Conservation (phyloP, 2,113 vertebrate genomes). For the Aythya baeri region DNA sequence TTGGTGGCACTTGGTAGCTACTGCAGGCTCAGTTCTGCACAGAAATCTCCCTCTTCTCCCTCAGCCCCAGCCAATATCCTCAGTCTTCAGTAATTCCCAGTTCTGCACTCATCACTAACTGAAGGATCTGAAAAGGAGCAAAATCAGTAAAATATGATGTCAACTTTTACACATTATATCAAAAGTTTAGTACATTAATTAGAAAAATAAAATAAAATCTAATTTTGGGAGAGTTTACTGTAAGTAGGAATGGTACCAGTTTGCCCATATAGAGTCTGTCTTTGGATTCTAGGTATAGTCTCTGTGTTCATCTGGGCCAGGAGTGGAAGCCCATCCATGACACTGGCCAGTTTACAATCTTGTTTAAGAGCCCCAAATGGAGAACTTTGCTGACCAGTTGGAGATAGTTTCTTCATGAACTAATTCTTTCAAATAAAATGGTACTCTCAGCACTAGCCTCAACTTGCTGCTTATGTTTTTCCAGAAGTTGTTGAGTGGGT, state of each 20-base stretch:
- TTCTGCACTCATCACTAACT: not conserved
- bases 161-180: not conserved
- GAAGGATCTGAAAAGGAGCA: not conserved
- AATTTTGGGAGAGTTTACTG: not conserved
- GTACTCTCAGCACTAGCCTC: not conserved
- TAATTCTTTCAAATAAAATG: not conserved
- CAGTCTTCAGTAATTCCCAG: not conserved
- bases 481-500: accelerated
- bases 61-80: not conserved
- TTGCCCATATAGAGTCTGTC: not conserved
- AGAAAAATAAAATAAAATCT: not conserved
- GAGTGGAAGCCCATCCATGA: not conserved
- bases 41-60: not conserved
- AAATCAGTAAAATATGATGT: not conserved
- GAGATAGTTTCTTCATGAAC: not conserved
- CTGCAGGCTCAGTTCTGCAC: not conserved
- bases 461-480: accelerated
- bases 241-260: not conserved
- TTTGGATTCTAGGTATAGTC: not conserved
- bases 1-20: not conserved
- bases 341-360: not conserved
- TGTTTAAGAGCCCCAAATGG: not conserved
- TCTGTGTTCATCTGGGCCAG: not conserved
- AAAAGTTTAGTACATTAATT: not conserved
- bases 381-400: not conserved